A percentile compares a stretch with the other conserved stretches of the same genome.
phyloP scores from a whole-genome alignment of 2,888 invertebrate genomes.

The Nomada ruficornis region DNA sequence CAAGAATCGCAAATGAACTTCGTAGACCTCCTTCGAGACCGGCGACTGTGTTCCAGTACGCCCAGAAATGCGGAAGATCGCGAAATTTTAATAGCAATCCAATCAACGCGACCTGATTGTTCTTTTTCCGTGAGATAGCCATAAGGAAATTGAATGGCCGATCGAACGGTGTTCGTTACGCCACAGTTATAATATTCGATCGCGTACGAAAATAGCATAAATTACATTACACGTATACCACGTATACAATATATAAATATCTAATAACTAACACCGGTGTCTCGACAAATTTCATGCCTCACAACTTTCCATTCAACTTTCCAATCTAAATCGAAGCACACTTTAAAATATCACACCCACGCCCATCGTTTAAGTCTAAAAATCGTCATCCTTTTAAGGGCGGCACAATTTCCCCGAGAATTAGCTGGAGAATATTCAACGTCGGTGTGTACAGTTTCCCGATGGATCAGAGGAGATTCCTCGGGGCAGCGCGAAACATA shows the following conservation, averaged over 20 bases:
- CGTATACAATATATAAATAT: background rate
- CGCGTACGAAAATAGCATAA: background rate
- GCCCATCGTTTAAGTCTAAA: background rate
- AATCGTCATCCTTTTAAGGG: constrained; percentile 19
- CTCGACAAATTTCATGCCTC: too few relatives aligned
- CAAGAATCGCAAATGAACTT: constrained; percentile 42
- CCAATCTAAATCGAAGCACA: too few relatives aligned
- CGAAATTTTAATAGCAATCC: constrained; percentile 31
- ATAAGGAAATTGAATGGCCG: constrained; percentile 5
- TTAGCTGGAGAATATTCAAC: background rate
- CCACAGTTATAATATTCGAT: background rate
- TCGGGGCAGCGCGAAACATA: background rate
- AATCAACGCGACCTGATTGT: constrained; percentile 24
- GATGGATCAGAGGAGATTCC: constrained; percentile 24
- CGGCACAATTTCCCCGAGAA: constrained; percentile 5
- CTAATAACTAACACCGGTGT: background rate
- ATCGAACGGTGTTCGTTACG: background rate
- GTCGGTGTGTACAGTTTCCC: constrained; percentile 2
- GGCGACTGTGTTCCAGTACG: constrained; percentile 1
- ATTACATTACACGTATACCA: background rate
- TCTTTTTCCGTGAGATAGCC: background rate
- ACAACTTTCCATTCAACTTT: too few relatives aligned
- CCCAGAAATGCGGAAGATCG: constrained; percentile 18
- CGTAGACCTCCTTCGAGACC: constrained; percentile 37
- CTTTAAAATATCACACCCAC: too few relatives aligned